Percentiles rank a stretch among this genome's conserved stretches.
Evolutionary conservation across 2,888 invertebrate species (phyloP).

Genomic region (Amphipoea oculea): DNA sequence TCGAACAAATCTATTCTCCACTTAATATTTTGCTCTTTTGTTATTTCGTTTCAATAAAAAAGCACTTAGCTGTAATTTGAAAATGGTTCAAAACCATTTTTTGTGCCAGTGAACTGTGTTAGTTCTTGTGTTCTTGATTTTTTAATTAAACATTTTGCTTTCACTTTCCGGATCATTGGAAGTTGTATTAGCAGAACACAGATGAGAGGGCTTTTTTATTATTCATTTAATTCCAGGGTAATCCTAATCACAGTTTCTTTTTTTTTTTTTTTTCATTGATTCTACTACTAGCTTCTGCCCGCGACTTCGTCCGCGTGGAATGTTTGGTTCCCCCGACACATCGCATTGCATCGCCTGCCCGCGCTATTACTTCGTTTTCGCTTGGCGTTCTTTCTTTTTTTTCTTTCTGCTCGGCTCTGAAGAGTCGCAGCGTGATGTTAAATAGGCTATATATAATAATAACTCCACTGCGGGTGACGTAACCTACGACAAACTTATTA

Average conservation of each 20-base stretch:
- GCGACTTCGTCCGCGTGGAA: too few relatives aligned
- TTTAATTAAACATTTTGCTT: background rate
- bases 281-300: too few relatives aligned
- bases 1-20: conserved; percentile 52
- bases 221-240: background rate
- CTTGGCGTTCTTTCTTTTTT: too few relatives aligned
- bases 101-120: conserved; percentile 1
- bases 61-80: conserved; percentile 35
- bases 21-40: conserved; percentile 35
- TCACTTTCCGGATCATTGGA: background rate
- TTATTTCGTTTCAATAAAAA: conserved; percentile 45
- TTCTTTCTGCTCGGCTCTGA: too few relatives aligned
- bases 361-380: too few relatives aligned
- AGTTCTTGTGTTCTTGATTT: background rate
- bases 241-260: background rate
- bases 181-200: background rate
- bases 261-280: conserved; percentile 1
- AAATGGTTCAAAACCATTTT: conserved; percentile 12
- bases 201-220: background rate
- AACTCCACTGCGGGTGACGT: too few relatives aligned
- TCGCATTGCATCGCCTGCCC: too few relatives aligned
- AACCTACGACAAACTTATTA: too few relatives aligned
- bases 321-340: too few relatives aligned
- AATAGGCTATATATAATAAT: too few relatives aligned
- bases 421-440: too few relatives aligned